Evolutionary conservation across 1,140 invertebrate species (phyloP), one percentile per base, ranked within the genome.

Genomic region (Dufourea novaeangliae): DNA sequence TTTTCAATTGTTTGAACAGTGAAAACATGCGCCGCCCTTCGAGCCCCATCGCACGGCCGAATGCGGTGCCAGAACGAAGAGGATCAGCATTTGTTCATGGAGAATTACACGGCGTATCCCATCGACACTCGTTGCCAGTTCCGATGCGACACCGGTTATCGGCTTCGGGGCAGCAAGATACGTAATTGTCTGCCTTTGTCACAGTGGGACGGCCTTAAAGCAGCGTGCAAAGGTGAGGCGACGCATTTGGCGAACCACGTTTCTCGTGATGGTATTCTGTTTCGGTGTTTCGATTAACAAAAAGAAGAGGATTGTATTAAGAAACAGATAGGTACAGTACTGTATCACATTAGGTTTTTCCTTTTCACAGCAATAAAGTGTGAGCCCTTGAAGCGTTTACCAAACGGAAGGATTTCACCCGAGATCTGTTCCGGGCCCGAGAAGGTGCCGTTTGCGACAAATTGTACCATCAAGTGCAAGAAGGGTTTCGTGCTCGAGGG

Each of bases 101-200:
- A 69, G 62, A 67, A 76, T 34, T 82, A 63, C 72, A 79, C 86
- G 0, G 85, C 87, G 1, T 87, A 87, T 81, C 92, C 93, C 6
- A 95, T 95, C 52, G 95, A 95, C 75, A 95, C 95, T 0, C 93
- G 94, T 27, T 96, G 95, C 83, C 91, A 93, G 29, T 96, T 96
- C 84, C 91, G 91, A 6, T 96, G 95, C 84, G 92, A 95, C 71
- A 90, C 91, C n/a, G 95, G 95, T 0, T 95, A 93, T 86, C 93
- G 93, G 75, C 89, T 96, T 29, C 93, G 95, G 11, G 95, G 95
- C 0, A 95, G 95, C n/a, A 92, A 92, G 73, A 93, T 93, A 78
- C 88, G 95, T 29, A 94, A 94, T 25, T 96, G 95, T 86, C 88
- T 96, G 29, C 95, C 95, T 1, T 92, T 96, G 25, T 94, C 95